These are phyloP conservation scores for Cheirogaleus medius DNA, from an alignment of 2,113 vertebrate species.

Conservation along the genomic window DNA sequence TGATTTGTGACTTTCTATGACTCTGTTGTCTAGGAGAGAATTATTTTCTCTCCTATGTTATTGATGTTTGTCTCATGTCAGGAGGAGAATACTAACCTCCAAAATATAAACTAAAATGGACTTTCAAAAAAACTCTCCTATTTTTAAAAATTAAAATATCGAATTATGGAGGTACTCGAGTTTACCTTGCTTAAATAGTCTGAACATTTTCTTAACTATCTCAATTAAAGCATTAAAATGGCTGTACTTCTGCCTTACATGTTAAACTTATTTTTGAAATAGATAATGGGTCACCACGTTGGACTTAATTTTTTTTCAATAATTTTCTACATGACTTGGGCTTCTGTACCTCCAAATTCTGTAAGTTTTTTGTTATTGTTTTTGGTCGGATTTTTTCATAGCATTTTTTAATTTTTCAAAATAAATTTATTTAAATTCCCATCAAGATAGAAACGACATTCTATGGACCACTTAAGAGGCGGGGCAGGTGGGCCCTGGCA, in stretches of 20 bases:
- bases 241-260: not conserved
- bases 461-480: not conserved
- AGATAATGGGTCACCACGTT: not conserved
- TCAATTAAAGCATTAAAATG: not conserved
- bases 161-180: not conserved
- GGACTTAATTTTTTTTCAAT: not conserved
- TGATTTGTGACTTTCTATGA: not conserved
- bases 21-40: not conserved
- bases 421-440: not conserved
- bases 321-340: not conserved
- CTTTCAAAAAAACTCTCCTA: not conserved
- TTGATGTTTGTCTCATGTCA: not conserved
- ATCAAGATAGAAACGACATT: not conserved
- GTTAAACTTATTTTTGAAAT: not conserved
- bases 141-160: not conserved
- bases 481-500: not conserved
- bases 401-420: not conserved
- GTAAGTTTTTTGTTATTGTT: not conserved
- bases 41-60: not conserved
- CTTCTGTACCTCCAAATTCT: not conserved
- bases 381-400: not conserved
- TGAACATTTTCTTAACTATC: not conserved
- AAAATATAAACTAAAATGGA: not conserved
- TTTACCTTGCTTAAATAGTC: constrained; percentile 22
- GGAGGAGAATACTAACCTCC: not conserved